Conservation (phyloP, 2,888 invertebrate species). For the Trissolcus brochymenae region DNA sequence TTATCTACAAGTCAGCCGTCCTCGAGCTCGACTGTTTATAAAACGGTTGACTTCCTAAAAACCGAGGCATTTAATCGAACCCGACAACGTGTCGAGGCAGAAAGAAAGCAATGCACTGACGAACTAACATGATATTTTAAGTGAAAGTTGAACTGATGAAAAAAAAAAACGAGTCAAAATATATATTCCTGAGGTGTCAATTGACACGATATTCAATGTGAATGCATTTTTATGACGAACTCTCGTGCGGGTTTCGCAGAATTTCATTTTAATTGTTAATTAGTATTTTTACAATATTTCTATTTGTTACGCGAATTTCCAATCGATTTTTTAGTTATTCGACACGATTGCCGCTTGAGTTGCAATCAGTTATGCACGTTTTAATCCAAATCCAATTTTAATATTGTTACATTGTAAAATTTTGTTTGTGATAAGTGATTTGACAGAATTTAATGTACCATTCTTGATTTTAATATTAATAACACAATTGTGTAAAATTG, state of each 20-base stretch:
- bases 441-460: background rate
- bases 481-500: background rate
- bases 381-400: background rate
- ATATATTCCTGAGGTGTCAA: constrained; percentile 6
- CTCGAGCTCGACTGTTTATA: constrained; percentile 83
- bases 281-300: background rate
- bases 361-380: background rate
- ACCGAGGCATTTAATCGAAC: constrained; percentile 95
- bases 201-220: constrained; percentile 1
- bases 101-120: constrained; percentile 77
- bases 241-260: background rate
- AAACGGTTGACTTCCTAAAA: constrained; percentile 95
- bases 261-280: constrained; percentile 1
- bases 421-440: background rate
- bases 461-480: background rate
- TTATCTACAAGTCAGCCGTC: constrained; percentile 75
- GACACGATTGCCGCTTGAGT: too few species aligned
- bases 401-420: background rate
- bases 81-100: constrained; percentile 86
- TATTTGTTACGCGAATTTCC: background rate
- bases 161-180: background rate
- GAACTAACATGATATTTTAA: constrained; percentile 65
- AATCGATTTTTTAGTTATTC: background rate
- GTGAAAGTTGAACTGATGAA: constrained; percentile 2
- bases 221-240: constrained; percentile 1